Evolutionary conservation across 2,113 vertebrate genomes (phyloP).

Genomic region (Phaethornis superciliosus): DNA sequence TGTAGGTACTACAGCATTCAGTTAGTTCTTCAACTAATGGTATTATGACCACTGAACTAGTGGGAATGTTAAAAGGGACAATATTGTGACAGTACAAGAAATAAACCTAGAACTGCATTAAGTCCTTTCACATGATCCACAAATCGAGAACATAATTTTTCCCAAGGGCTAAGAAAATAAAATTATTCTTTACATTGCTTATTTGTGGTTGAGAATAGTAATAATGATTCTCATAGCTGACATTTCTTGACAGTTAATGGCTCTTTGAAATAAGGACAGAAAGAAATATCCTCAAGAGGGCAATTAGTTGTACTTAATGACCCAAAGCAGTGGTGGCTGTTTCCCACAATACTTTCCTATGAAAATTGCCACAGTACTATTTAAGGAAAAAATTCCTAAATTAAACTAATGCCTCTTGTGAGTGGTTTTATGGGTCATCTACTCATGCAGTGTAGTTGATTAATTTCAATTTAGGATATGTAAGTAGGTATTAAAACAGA

Average conservation of each 20-base stretch:
- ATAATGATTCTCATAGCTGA: neutral
- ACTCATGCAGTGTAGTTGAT: constrained; percentile 32
- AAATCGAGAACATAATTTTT: neutral
- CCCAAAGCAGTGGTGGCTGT: neutral
- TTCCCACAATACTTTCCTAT: neutral
- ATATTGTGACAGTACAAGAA: neutral
- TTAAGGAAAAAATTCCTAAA: constrained; percentile 16
- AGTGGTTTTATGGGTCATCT: constrained; percentile 46
- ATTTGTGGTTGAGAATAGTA: neutral
- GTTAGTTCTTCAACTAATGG: neutral
- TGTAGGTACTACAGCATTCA: neutral
- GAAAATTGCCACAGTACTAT: neutral
- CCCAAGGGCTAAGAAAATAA: neutral
- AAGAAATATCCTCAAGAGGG: neutral
- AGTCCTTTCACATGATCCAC: neutral
- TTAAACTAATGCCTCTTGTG: constrained; percentile 13
- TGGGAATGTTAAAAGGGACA: neutral
- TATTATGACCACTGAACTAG: neutral
- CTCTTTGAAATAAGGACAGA: neutral
- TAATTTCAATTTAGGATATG: constrained; percentile 45
- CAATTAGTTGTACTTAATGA: constrained; percentile 27
- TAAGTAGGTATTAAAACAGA: constrained; percentile 50
- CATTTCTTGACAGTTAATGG: neutral
- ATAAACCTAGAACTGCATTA: neutral
- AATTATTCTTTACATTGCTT: neutral